Evolutionary conservation across 2,888 invertebrate species (phyloP).

Genomic region (Drosophila barbarae): DNA sequence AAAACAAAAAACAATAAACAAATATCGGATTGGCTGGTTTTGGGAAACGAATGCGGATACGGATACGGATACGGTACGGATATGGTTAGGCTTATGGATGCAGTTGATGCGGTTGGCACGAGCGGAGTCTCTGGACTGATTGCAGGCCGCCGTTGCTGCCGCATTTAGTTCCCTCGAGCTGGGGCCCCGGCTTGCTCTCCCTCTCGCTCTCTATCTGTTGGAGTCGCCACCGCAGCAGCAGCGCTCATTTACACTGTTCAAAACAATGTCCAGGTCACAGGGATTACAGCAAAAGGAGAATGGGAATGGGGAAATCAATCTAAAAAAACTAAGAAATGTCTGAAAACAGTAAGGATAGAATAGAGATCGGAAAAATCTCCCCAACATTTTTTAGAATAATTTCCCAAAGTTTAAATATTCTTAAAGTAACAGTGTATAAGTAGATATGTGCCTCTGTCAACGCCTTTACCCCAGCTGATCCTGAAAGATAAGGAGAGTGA

Average conservation of each 20-base stretch:
- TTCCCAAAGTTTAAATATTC: too few species aligned
- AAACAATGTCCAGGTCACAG: background rate
- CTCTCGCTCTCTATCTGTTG: background rate
- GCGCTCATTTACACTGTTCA: background rate
- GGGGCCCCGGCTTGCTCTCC: conserved; percentile 29
- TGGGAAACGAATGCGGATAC: background rate
- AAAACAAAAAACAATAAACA: conserved; percentile 3
- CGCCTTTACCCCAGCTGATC: conserved; percentile 27
- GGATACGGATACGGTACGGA: conserved; percentile 8
- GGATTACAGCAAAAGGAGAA: background rate
- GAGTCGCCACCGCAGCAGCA: conserved; percentile 1
- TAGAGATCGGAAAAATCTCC: too few species aligned
- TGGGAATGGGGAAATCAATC: background rate
- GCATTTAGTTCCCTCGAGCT: conserved; percentile 63
- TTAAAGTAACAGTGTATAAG: background rate
- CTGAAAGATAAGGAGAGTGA: conserved; percentile 33
- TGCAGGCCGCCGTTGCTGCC: conserved; percentile 64
- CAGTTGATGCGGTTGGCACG: conserved; percentile 66
- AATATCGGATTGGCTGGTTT: background rate
- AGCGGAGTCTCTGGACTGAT: conserved; percentile 78
- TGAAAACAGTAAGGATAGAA: too few species aligned
- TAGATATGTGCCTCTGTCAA: background rate
- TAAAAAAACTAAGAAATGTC: too few species aligned
- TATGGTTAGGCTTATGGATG: conserved; percentile 1
- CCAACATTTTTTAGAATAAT: too few species aligned